A percentile compares a stretch with the other conserved stretches of the same genome.
Conservation (phyloP, 1,140 invertebrate genomes). For the Adelges cooleyi region DNA sequence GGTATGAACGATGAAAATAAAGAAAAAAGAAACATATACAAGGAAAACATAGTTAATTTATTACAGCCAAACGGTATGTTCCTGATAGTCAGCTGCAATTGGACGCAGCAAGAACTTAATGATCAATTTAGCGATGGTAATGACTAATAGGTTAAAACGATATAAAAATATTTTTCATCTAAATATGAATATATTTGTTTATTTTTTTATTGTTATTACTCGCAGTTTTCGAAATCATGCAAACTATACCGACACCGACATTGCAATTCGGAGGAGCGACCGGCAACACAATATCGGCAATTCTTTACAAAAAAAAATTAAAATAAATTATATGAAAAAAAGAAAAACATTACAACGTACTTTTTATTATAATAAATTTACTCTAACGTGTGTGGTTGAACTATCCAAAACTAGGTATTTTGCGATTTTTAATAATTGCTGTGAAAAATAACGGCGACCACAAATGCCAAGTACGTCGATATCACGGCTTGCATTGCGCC, state of each 20-base stretch:
- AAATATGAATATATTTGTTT: background rate
- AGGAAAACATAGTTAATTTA: conserved; percentile 4
- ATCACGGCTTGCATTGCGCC: too few relatives aligned
- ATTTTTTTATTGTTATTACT: background rate
- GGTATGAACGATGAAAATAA: conserved; percentile 18
- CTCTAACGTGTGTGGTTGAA: background rate
- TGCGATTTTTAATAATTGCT: background rate
- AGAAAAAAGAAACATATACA: conserved; percentile 9
- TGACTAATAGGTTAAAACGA: background rate
- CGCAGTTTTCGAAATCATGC: background rate
- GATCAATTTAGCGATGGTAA: conserved; percentile 14
- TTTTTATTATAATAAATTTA: background rate
- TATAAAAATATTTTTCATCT: background rate
- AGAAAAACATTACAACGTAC: too few relatives aligned
- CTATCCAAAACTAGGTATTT: background rate
- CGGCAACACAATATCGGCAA: conserved; percentile 16
- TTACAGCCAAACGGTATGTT: conserved; percentile 8
- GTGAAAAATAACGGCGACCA: background rate
- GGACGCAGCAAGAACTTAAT: conserved; percentile 15
- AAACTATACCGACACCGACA: conserved; percentile 3
- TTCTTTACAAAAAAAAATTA: conserved; percentile 15
- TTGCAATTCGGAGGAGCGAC: conserved; percentile 20
- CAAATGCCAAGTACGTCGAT: conserved; percentile 1
- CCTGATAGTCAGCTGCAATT: conserved; percentile 16
- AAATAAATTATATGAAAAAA: too few relatives aligned